Conservation (phyloP, 2,797 vertebrate genomes). For the Anabacerthia variegaticeps region DNA sequence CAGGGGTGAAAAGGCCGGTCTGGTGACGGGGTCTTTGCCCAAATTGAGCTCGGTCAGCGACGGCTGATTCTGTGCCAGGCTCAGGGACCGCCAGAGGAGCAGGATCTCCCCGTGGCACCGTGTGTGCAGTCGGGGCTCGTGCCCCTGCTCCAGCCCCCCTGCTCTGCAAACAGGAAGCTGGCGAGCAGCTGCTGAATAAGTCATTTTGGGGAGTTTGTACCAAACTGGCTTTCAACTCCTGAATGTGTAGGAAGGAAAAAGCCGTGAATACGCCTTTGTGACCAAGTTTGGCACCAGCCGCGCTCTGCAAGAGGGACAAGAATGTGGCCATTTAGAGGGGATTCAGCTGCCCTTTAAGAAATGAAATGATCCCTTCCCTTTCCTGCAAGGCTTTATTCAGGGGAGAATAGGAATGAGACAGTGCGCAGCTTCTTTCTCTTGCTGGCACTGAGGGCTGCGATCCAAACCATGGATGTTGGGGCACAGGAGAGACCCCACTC, state of each 20-base stretch:
- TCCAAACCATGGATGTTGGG: accelerated
- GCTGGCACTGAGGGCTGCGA: neutral
- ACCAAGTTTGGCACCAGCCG: constrained; percentile 32
- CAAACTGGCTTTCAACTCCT: constrained; percentile 58
- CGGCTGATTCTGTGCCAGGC: neutral
- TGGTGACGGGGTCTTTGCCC: neutral
- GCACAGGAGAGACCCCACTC: neutral
- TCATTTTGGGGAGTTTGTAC: constrained; percentile 55
- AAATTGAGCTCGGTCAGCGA: neutral
- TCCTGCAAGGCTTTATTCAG: constrained; percentile 55
- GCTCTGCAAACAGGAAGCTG: constrained; percentile 60
- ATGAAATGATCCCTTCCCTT: constrained; percentile 63
- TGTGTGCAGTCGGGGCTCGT: neutral
- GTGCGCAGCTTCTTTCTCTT: constrained; percentile 51
- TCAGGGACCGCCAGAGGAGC: neutral
- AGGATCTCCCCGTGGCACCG: neutral
- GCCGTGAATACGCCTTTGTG: constrained; percentile 67
- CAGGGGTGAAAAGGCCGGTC: constrained; percentile 11
- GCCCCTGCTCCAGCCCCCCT: neutral
- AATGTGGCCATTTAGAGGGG: constrained; percentile 68
- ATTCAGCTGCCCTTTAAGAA: constrained; percentile 69
- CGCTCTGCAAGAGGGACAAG: constrained; percentile 35
- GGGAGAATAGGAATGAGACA: constrained; percentile 37
- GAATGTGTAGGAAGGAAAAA: constrained; percentile 65
- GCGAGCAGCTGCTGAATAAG: constrained; percentile 59